Percentiles rank a stretch among this genome's conserved stretches.
phyloP scores from a whole-genome alignment of 1,140 invertebrate genomes.

The Ooceraea biroi region DNA sequence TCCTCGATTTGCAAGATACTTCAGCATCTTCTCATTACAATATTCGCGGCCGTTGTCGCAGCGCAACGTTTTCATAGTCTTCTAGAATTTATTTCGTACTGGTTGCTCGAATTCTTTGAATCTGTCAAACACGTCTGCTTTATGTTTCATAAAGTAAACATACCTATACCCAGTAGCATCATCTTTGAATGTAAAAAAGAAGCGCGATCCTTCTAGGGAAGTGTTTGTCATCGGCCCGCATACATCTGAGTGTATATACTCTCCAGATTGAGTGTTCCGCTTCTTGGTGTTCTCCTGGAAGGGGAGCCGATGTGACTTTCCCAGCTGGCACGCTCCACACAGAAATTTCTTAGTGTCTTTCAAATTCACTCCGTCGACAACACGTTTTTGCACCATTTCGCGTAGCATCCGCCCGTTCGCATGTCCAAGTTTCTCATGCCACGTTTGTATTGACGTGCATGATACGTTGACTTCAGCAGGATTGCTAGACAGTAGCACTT shows the following conservation, averaged over 20 bases:
- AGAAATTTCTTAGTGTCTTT: too few relatives aligned
- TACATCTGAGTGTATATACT: background rate
- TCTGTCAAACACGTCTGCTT: slow-evolving; percentile 32
- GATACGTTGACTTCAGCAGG: too few relatives aligned
- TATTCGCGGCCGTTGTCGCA: background rate
- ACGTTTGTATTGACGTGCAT: too few relatives aligned
- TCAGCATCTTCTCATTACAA: background rate
- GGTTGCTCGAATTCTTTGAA: slow-evolving; percentile 28
- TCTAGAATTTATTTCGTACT: slow-evolving; percentile 11
- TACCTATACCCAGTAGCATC: slow-evolving; percentile 13
- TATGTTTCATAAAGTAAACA: slow-evolving; percentile 48
- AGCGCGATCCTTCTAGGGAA: slow-evolving; percentile 1
- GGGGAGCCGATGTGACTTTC: too few relatives aligned
- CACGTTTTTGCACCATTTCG: too few relatives aligned
- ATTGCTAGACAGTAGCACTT: too few relatives aligned
- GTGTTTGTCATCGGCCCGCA: background rate
- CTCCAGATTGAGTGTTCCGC: too few relatives aligned
- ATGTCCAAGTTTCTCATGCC: too few relatives aligned
- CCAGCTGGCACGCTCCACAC: too few relatives aligned
- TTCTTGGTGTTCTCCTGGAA: too few relatives aligned
- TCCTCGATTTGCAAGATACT: background rate
- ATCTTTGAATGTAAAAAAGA: slow-evolving; percentile 28
- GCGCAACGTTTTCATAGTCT: slow-evolving; percentile 9
- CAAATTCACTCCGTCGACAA: too few relatives aligned
- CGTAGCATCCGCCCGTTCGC: too few relatives aligned